Evolutionary conservation across 2,113 vertebrate genomes (phyloP).

Genomic region (Bujurquina vittata): DNA sequence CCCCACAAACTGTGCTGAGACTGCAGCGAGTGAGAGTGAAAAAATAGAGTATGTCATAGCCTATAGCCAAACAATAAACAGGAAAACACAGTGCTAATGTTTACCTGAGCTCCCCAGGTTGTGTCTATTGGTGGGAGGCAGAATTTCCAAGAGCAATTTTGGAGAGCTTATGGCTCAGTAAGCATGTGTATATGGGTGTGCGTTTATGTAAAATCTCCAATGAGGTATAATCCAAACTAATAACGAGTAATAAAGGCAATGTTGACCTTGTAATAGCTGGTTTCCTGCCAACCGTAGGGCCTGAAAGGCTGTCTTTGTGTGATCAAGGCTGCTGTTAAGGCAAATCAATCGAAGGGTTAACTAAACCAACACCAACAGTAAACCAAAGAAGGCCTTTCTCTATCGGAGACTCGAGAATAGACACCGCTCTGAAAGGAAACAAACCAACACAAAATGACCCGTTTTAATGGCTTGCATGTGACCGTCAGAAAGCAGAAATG

Average conservation of each 20-base stretch:
- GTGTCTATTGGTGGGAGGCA: conserved; percentile 19
- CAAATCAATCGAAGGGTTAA: conserved; percentile 50
- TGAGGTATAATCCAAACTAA: conserved; percentile 63
- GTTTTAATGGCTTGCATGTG: neutral
- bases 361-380: conserved; percentile 22
- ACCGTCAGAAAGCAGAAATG: conserved; percentile 12
- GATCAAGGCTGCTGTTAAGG: conserved; percentile 20
- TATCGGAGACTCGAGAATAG: conserved; percentile 12
- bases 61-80: conserved; percentile 64
- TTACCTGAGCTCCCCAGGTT: conserved; percentile 49
- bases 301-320: conserved; percentile 67
- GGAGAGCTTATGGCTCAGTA: conserved; percentile 25
- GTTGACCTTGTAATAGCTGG: conserved; percentile 68
- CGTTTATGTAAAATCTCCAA: conserved; percentile 67
- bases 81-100: conserved; percentile 47
- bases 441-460: conserved; percentile 22
- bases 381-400: conserved; percentile 32
- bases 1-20: conserved; percentile 28
- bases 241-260: conserved; percentile 69
- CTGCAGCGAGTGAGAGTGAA: neutral
- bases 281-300: conserved; percentile 60
- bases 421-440: conserved; percentile 10
- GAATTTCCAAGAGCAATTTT: conserved; percentile 36
- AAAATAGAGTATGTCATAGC: conserved; percentile 23
- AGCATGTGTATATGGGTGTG: conserved; percentile 26